Base-by-base conservation (phyloP, 2,113 vertebrate genomes). In the Acrocephalus arundinaceus region DNA sequence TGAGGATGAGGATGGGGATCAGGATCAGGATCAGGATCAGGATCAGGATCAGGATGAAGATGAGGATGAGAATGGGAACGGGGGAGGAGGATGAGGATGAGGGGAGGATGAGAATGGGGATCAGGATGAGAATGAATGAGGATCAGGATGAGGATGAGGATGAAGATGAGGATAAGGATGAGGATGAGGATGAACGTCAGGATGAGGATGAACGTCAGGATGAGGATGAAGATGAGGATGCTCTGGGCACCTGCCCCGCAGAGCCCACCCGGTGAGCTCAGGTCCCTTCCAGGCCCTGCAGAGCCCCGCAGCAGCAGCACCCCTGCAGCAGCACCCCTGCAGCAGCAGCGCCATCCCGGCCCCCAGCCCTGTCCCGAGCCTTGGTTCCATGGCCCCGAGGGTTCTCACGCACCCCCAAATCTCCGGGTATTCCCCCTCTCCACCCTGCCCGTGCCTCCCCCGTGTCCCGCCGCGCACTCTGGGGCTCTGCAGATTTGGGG, bases 371-470 rank as follows among this genome's bases (percentile, higher is more conserved):
- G 13, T 2, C 23, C 25, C 1, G 9, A 14, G 5, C 31, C 59
- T 31, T 0, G 49, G 6, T 18, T 10, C 62, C 72, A 17, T 6
- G 12, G 14, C 59, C 10, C 10, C 37, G 22, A 20, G 24, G 28
- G 18, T 54, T 46, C 46, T 17, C 49, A 13, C 12, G 21, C 61
- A 6, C 10, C 48, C 65, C 4, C 61, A 5, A 24, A 13, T 13
- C 25, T 24, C 59, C 2, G 59, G 3, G 1, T 33, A 0, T 10
- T 6, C 16, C 75, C 2, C 43, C 3, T 11, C 24, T 4, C 45
- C n/a, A 2, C 13, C 0, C 0, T 0, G 33, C 1, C 76, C 2
- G 21, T 1, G 48, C 8, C 13, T 13, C 41, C 30, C 37, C 37
- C 37, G 37, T 39, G 55, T 33, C 15, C 52, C 6, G 1, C 10